These are phyloP conservation scores for Campopleginae sp. DNA, from an alignment of 2,888 invertebrate genomes.

Conservation along the genomic window DNA sequence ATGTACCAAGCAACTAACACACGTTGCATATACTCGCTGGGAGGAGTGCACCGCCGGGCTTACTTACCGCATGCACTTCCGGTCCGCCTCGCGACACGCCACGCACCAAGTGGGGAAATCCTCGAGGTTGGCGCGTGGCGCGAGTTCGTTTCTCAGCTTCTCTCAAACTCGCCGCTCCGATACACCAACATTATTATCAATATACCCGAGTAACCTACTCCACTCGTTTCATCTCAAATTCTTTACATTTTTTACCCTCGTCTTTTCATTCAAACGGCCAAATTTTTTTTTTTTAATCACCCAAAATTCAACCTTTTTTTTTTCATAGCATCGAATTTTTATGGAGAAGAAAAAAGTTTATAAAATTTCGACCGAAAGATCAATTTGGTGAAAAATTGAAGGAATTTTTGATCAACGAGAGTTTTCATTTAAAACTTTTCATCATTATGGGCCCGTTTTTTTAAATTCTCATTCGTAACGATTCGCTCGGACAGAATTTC, in stretches of 20 bases:
- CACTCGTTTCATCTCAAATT: slow-evolving; percentile 30
- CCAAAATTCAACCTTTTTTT: background rate
- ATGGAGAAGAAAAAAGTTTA: background rate
- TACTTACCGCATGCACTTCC: slow-evolving; percentile 63
- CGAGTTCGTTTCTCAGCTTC: slow-evolving; percentile 52
- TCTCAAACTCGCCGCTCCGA: slow-evolving; percentile 52
- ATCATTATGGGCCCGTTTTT: background rate
- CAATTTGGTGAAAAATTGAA: background rate
- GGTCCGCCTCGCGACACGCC: slow-evolving; percentile 56
- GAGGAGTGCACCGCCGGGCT: slow-evolving; percentile 49
- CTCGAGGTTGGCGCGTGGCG: slow-evolving; percentile 65
- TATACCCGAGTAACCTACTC: slow-evolving; percentile 66
- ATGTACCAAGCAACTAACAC: background rate
- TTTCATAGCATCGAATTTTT: background rate
- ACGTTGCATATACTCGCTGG: slow-evolving; percentile 12
- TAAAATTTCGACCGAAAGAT: background rate
- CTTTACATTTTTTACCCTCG: background rate
- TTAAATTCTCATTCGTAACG: background rate
- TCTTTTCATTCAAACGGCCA: background rate
- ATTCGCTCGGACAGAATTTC: background rate
- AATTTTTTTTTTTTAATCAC: too few relatives aligned
- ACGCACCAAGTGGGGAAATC: slow-evolving; percentile 60
- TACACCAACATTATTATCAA: slow-evolving; percentile 54
- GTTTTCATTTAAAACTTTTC: background rate
- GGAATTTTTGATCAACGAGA: background rate